Evolutionary conservation across 2,888 invertebrate species (phyloP), one percentile per base, ranked within the genome.

Genomic region (Scotopteryx bipunctaria): DNA sequence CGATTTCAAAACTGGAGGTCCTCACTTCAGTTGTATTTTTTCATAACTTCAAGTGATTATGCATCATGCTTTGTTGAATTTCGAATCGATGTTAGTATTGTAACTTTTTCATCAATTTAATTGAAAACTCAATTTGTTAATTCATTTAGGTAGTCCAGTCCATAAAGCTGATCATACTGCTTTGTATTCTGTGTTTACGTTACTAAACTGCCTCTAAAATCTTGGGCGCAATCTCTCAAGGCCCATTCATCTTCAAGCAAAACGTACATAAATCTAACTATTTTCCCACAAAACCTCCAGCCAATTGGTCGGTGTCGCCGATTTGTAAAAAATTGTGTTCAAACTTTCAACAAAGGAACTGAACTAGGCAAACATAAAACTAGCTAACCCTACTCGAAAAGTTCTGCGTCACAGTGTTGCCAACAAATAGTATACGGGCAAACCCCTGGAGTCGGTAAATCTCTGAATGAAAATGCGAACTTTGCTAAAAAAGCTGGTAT

Each of bases 381-480:
- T 48, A 47, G 43, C 53, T 44, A 41, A 40, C 54, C 54, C 48
- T 54, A 44, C 54, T 48, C 48, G 40, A 48, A 54, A 54, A 54
- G 44, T 54, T 49, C 25, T 35, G 29, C 53, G 43, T 53, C 48
- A 54, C 54, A 36, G 45, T 45, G 29, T 35, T 41, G 43, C 53
- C 47, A 43, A 47, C 47, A 42, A 49, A 36, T 29, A 23, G 48
- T 48, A 53, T 42, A 53, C 53, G 43, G 35, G 48, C 17, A 37
- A 29, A 27, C 43, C 53, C 54, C 53, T 36, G 17, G 54, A 49
- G 54, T 49, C 48, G 13, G 54, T 54, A 54, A 48, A 54, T 54
- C 48, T 54, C 48, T 16, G 35, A 48, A 49, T 41, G 44, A 48
- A 48, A 54, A 44, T n/a, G 44, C 35, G 23, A 48, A 48, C 54